Evolutionary conservation across 2,888 invertebrate genomes (phyloP).

Genomic region (Anorthoa munda): DNA sequence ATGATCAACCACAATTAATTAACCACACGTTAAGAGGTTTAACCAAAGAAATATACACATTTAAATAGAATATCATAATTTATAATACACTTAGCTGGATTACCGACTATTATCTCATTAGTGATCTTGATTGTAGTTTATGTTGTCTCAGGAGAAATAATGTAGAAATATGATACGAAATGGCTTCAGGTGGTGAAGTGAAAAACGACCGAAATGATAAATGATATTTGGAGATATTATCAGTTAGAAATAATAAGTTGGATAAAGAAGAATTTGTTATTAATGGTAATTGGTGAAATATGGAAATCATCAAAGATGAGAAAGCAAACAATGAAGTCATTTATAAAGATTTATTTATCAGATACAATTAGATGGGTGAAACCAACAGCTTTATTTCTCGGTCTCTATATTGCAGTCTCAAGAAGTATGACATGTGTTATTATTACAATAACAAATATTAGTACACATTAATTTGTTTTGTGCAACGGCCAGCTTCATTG

Average conservation of each 20-base stretch:
- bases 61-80: conserved; percentile 57
- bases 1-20: conserved; percentile 56
- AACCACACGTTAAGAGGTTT: conserved; percentile 51
- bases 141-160: conserved; percentile 52
- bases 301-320: not conserved
- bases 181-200: conserved; percentile 53
- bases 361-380: not conserved
- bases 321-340: not conserved
- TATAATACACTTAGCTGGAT: conserved; percentile 57
- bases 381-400: not conserved
- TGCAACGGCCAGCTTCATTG: conserved; percentile 38
- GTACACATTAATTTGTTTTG: conserved; percentile 39
- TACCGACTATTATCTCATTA: conserved; percentile 57
- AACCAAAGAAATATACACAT: conserved; percentile 43
- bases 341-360: not conserved
- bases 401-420: not conserved
- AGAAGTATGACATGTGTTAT: conserved; percentile 18
- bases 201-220: conserved; percentile 49
- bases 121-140: conserved; percentile 54
- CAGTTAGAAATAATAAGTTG: conserved; percentile 27
- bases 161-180: conserved; percentile 60
- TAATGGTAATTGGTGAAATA: conserved; percentile 16
- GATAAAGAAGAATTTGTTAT: conserved; percentile 18
- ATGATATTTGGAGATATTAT: conserved; percentile 42
- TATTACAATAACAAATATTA: conserved; percentile 34